Evolutionary conservation across 2,888 invertebrate species (phyloP).

Genomic region (Nephrotoma guestfalica): DNA sequence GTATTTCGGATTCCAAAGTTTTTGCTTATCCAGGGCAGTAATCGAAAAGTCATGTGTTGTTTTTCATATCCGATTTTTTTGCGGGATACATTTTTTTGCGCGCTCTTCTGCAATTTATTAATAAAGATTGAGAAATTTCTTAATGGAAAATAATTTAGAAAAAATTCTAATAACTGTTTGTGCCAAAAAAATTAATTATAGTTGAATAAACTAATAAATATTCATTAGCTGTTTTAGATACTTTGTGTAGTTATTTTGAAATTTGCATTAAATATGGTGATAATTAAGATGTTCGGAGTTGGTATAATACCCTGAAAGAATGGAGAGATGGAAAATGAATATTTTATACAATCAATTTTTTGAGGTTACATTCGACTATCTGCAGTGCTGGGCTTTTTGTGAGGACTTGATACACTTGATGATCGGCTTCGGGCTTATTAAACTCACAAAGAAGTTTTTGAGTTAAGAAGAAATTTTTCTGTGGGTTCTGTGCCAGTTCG

Average conservation of each 20-base stretch:
- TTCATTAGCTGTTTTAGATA: neutral
- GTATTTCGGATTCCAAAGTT: too few relatives aligned
- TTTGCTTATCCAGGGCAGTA: too few relatives aligned
- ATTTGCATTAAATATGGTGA: neutral
- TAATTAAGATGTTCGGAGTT: neutral
- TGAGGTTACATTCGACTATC: too few relatives aligned
- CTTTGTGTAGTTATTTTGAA: neutral
- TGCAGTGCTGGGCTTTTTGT: too few relatives aligned
- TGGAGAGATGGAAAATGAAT: neutral
- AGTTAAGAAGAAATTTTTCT: too few relatives aligned
- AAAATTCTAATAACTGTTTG: neutral
- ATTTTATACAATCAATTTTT: too few relatives aligned
- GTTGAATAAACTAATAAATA: neutral
- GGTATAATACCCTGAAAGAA: neutral
- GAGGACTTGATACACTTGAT: too few relatives aligned
- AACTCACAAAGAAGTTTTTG: too few relatives aligned
- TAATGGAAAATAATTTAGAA: neutral
- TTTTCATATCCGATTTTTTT: neutral
- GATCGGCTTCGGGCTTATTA: too few relatives aligned
- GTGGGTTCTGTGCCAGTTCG: too few relatives aligned
- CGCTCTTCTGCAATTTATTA: neutral
- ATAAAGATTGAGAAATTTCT: neutral
- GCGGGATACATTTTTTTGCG: neutral
- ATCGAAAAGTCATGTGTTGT: too few relatives aligned
- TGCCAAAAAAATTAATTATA: neutral